A percentile compares a stretch with the other conserved stretches of the same genome.
Conservation (phyloP, 2,113 vertebrate genomes). For the Desmodus rotundus region DNA sequence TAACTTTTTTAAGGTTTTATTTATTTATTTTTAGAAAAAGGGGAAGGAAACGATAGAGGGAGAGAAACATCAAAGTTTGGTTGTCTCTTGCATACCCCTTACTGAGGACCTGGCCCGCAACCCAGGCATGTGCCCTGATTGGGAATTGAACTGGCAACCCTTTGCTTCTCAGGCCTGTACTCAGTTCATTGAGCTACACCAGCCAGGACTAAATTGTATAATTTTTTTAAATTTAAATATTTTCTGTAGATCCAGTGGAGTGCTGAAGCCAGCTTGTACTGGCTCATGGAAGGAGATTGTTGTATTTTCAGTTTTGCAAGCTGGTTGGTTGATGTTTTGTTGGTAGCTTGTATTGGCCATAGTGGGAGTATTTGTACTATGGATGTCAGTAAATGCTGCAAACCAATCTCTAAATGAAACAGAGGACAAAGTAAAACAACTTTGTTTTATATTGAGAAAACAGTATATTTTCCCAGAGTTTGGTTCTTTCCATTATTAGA, state of each 20-base stretch:
- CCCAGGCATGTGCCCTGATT: too few relatives aligned
- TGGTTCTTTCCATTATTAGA: not conserved
- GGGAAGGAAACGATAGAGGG: too few relatives aligned
- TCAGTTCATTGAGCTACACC: too few relatives aligned
- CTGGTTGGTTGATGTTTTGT: not conserved
- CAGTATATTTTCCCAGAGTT: not conserved
- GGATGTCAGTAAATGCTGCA: not conserved
- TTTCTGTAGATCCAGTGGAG: not conserved
- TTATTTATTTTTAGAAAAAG: too few relatives aligned
- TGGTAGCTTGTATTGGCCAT: not conserved
- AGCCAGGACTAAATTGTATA: too few relatives aligned
- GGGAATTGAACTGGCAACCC: too few relatives aligned
- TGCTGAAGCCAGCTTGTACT: not conserved
- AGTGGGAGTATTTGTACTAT: not conserved
- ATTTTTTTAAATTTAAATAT: not conserved
- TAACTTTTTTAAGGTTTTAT: not conserved
- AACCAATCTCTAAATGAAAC: not conserved
- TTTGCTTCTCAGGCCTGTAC: too few relatives aligned
- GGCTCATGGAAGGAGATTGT: not conserved
- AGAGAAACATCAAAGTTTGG: too few relatives aligned
- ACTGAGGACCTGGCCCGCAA: too few relatives aligned
- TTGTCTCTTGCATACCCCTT: too few relatives aligned
- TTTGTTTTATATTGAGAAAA: conserved; percentile 24
- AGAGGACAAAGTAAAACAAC: too few relatives aligned
- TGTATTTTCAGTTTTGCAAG: not conserved